phyloP scores from a whole-genome alignment of 2,797 vertebrate species.

The Bufotes viridis region DNA sequence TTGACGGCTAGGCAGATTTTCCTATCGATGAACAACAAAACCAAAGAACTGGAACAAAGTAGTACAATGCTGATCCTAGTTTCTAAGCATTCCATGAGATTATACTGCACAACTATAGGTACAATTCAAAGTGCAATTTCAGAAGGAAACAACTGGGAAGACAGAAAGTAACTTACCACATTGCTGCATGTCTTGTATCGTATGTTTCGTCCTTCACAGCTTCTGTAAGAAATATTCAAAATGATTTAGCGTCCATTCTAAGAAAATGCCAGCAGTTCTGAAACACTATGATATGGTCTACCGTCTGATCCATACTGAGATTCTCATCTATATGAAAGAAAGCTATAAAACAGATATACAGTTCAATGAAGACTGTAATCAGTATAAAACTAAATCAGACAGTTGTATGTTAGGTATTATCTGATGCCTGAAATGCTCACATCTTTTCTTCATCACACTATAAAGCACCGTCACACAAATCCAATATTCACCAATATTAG shows the following conservation, averaged over 20 bases:
- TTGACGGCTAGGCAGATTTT: neutral
- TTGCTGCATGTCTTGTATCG: constrained; percentile 97
- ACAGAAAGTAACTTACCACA: constrained; percentile 83
- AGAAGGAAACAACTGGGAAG: neutral
- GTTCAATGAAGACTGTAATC: neutral
- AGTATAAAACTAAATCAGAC: no score
- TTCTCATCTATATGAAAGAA: neutral
- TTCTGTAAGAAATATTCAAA: constrained; percentile 78
- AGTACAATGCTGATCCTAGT: no score
- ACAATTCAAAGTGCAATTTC: neutral
- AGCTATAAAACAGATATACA: neutral
- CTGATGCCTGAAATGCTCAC: no score
- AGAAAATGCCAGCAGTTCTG: neutral
- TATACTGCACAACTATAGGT: neutral
- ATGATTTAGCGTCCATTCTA: constrained; percentile 17
- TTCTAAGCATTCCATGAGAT: neutral
- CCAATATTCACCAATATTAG: no score
- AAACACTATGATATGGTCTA: neutral
- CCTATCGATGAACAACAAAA: neutral
- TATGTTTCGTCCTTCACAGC: constrained; percentile 95
- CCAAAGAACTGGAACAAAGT: no score
- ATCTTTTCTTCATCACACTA: no score
- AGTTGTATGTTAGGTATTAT: no score
- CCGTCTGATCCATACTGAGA: neutral
- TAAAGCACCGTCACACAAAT: no score